These are phyloP conservation scores for Rhinophrynus dorsalis DNA, from an alignment of 2,797 vertebrate species.

Conservation along the genomic window DNA sequence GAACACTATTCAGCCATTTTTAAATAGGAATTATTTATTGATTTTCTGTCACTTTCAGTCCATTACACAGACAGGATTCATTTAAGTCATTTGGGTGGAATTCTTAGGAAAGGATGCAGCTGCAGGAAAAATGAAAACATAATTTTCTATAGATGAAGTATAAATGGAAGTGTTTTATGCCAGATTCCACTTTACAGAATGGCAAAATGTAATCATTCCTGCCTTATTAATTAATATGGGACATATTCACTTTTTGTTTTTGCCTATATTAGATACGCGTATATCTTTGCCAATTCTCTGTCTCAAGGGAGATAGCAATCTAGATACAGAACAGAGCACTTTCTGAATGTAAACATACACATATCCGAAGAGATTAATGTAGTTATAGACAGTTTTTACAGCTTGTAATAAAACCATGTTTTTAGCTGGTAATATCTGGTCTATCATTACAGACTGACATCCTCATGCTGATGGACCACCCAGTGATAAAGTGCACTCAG, in stretches of 20 bases:
- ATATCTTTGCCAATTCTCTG: neutral
- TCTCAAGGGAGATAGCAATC: neutral
- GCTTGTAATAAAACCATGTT: conserved; percentile 25
- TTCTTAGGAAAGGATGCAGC: conserved; percentile 25
- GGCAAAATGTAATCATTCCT: neutral
- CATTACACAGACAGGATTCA: conserved; percentile 52
- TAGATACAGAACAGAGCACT: neutral
- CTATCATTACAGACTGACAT: conserved; percentile 12
- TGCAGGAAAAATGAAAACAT: neutral
- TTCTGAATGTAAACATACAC: neutral
- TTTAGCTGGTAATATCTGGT: neutral
- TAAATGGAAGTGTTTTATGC: neutral
- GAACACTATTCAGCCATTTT: conserved; percentile 38
- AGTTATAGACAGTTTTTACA: conserved; percentile 1
- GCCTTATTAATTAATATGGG: neutral
- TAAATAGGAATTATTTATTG: conserved; percentile 53
- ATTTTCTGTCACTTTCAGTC: conserved; percentile 55
- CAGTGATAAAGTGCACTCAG: conserved; percentile 40
- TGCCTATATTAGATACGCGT: neutral
- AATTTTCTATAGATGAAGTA: neutral
- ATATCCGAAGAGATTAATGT: conserved; percentile 16
- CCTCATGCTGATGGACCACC: conserved; percentile 21
- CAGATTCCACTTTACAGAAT: no score
- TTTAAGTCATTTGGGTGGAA: conserved; percentile 50
- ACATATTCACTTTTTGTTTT: neutral